These are phyloP conservation scores for Lepidonotus clava DNA, from an alignment of 2,888 invertebrate species.

Conservation along the genomic window DNA sequence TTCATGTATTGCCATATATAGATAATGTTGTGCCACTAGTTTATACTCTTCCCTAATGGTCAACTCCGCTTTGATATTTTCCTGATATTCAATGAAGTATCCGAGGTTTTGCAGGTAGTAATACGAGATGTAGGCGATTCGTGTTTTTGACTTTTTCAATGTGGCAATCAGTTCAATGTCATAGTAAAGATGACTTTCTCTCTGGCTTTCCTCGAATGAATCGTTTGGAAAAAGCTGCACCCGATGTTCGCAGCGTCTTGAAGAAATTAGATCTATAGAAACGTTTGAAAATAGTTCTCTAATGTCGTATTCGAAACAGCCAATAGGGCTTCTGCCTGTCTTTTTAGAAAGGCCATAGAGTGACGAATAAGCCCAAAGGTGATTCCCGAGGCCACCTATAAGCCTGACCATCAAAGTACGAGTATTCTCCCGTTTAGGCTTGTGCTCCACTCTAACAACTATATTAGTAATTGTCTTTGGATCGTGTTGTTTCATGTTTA, in stretches of 20 bases:
- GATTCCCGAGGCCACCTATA: not conserved
- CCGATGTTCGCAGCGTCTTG: not conserved
- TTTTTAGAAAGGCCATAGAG: not conserved
- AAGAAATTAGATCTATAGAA: not conserved
- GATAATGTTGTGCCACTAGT: not conserved
- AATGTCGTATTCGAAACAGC: not conserved
- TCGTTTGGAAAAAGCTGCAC: not conserved
- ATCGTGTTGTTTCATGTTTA: too few species aligned
- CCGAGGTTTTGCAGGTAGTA: not conserved
- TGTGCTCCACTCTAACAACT: too few species aligned
- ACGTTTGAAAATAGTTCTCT: not conserved
- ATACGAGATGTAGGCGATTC: not conserved
- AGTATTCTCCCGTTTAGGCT: too few species aligned
- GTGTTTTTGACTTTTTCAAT: not conserved
- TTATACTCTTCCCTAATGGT: not conserved
- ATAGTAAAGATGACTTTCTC: not conserved
- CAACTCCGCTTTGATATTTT: not conserved
- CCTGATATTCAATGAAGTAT: not conserved
- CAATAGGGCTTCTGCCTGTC: not conserved
- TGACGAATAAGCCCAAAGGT: not conserved
- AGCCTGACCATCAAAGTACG: not conserved
- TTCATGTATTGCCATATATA: not conserved
- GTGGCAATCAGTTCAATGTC: not conserved
- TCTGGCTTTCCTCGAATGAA: not conserved
- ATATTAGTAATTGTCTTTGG: too few species aligned